Conservation (phyloP, 2,113 vertebrate species). For the Bungarus multicinctus region DNA sequence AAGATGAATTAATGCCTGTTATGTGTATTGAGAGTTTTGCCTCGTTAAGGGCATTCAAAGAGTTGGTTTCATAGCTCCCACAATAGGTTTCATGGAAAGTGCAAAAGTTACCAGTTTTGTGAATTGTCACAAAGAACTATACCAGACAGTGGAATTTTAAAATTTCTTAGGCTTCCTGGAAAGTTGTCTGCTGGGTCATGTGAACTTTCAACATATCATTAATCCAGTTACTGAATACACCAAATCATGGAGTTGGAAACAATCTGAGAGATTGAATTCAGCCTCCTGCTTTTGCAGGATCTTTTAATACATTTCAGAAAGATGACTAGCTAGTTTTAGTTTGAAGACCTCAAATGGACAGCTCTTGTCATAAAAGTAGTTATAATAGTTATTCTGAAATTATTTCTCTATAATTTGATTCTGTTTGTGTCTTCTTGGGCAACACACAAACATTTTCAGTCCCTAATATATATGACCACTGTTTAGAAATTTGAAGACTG, state of each 20-base stretch:
- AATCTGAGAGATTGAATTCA: background rate
- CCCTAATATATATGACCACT: background rate
- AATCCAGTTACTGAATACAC: background rate
- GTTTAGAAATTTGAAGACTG: background rate
- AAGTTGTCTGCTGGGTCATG: background rate
- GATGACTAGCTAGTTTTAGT: background rate
- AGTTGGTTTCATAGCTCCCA: background rate
- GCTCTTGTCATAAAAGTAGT: background rate
- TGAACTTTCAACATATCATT: background rate
- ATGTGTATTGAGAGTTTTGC: background rate
- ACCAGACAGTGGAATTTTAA: background rate
- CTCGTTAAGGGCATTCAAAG: background rate
- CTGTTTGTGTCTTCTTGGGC: background rate
- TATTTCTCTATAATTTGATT: background rate
- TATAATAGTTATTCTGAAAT: background rate
- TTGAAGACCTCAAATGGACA: background rate
- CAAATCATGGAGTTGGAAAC: background rate
- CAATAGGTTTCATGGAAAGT: background rate
- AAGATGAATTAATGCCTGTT: slow-evolving; percentile 16
- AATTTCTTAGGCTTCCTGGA: background rate
- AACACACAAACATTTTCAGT: background rate
- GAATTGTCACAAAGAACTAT: background rate
- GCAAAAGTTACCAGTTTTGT: rapidly evolving
- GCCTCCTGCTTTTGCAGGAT: background rate
- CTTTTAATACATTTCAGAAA: background rate